These are phyloP conservation scores for Andrena fulva DNA, from an alignment of 2,888 invertebrate genomes.

Conservation along the genomic window DNA sequence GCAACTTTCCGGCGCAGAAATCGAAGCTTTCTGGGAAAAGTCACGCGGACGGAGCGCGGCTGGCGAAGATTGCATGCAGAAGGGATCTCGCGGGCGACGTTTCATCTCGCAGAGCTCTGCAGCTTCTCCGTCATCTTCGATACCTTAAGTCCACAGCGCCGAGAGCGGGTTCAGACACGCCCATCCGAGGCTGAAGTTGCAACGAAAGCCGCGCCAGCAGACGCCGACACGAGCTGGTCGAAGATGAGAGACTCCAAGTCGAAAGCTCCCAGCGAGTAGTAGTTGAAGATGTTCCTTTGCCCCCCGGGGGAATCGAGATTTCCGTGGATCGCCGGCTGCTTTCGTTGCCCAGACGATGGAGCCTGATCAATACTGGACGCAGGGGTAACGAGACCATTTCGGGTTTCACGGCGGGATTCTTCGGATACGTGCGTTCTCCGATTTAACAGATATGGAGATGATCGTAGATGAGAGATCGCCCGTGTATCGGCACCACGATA, in stretches of 20 bases:
- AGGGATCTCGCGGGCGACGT: neutral
- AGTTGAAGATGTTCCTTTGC: neutral
- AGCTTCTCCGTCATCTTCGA: slow-evolving; percentile 4
- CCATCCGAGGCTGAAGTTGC: neutral
- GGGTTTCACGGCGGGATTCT: too few species aligned
- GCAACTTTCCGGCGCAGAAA: neutral
- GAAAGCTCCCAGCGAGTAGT: slow-evolving; percentile 7
- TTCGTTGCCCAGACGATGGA: neutral
- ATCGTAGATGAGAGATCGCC: too few species aligned
- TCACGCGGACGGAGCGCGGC: neutral
- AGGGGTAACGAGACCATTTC: too few species aligned
- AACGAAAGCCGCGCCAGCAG: neutral
- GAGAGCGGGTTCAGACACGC: slow-evolving; percentile 11
- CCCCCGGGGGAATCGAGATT: slow-evolving; percentile 19
- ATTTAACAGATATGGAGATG: too few species aligned
- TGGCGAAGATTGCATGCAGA: slow-evolving; percentile 7
- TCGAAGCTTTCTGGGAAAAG: neutral
- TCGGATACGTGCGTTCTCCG: too few species aligned
- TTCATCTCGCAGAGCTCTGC: neutral
- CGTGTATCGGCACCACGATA: too few species aligned
- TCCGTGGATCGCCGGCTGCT: slow-evolving; percentile 10
- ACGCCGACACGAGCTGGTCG: neutral
- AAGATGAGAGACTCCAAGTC: slow-evolving; percentile 26
- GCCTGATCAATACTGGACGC: neutral
- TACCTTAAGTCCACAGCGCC: neutral